Evolutionary conservation across 2,113 vertebrate species (phyloP).

Genomic region (Syngnathus typhle): DNA sequence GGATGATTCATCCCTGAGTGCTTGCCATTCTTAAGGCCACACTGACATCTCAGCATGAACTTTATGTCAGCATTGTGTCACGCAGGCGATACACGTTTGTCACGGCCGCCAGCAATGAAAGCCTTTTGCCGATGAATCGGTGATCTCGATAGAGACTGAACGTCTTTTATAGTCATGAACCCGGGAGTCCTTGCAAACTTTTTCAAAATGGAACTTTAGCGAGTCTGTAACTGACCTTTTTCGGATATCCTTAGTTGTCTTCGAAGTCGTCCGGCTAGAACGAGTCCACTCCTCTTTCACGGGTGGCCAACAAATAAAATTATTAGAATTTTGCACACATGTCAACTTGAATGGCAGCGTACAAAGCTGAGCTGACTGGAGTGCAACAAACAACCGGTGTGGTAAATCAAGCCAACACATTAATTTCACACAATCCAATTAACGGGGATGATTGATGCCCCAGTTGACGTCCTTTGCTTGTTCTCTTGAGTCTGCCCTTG

Average conservation of each 20-base stretch:
- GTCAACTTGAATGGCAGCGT: constrained; percentile 36
- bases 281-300: constrained; percentile 19
- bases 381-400: constrained; percentile 13
- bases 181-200: neutral
- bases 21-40: neutral
- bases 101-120: neutral
- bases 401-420: constrained; percentile 29
- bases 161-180: neutral
- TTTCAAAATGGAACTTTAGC: neutral
- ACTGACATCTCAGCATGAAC: neutral
- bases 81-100: neutral
- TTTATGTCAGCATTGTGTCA: neutral
- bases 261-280: neutral
- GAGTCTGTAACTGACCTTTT: no score
- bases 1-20: neutral
- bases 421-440: constrained; percentile 22
- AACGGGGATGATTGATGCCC: constrained; percentile 42
- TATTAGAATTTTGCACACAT: constrained; percentile 34
- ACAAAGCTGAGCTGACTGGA: constrained; percentile 24
- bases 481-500: constrained; percentile 30
- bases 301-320: constrained; percentile 34
- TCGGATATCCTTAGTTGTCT: neutral
- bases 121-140: neutral
- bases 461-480: constrained; percentile 36
- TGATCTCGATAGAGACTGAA: neutral